Evolutionary conservation across 2,113 vertebrate genomes (phyloP), one percentile per base, ranked within the genome.

Genomic region (Tetraodon nigroviridis): DNA sequence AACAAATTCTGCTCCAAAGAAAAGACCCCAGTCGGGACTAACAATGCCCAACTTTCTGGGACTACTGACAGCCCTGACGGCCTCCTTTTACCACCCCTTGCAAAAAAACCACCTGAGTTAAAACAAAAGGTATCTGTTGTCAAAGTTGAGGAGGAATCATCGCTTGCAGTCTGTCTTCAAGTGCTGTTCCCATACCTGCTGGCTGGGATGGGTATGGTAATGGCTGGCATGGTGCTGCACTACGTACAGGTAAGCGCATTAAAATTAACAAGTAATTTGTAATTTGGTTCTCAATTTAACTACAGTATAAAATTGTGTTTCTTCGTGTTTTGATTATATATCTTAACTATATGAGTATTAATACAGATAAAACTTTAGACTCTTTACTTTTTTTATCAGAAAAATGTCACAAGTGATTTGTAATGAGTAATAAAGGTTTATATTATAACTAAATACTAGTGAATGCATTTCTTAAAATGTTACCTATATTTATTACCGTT

Each of bases 181-280:
- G 94, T 96, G 75, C 18, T 93, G 12, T 78, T 94, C 48, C 95
- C 95, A 0, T 99, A 94, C 85, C 60, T 95, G 70, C 79, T 95
- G 44, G 95, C 96, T 21, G 96, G 96, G 56, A 90, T 97, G 83
- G 96, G 96, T 41, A 95, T 98, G 91, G 93, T 96, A 53, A 83
- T 93, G 90, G 96, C 96, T 0, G 96, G 96, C 44, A 87, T 96
- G 90, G 94, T 97, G 76, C 85, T 99, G 82, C 90, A 95, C 85
- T 82, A 70, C 12, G 92, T 96, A 44, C 93, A 97, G 94, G 95
- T 98, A 46, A 79, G 84, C 67, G n/a, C 24, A 29, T n/a, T n/a
- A 29, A 1, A 29, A 5, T 29, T 29, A 32, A 12, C 7, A 12
- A 37, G 2, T 37, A 2, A 37, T 37, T 37, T 11, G 7, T 8